These are phyloP conservation scores for Bothrops jararaca DNA, from an alignment of 2,113 vertebrate species.

Conservation along the genomic window DNA sequence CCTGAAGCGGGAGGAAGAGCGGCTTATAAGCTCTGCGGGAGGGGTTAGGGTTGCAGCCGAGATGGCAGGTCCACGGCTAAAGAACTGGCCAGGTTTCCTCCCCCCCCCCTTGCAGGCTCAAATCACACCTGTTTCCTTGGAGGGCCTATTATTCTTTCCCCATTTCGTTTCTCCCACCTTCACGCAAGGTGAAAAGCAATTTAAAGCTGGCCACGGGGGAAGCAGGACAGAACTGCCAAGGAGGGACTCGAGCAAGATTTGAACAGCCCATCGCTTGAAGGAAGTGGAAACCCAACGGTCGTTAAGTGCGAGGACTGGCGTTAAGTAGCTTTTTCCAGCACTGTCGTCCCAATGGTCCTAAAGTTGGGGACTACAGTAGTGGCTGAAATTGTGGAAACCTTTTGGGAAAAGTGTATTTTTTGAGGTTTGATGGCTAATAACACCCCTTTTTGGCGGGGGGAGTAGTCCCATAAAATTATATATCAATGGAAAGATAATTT, in stretches of 20 bases:
- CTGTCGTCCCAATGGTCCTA: neutral
- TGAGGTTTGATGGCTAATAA: no score
- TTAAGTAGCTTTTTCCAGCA: neutral
- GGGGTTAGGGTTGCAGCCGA: neutral
- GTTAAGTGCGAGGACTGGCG: neutral
- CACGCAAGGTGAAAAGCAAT: neutral
- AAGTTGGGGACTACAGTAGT: no score
- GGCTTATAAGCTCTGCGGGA: no score
- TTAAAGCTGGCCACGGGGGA: neutral
- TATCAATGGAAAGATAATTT: no score
- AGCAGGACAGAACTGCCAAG: neutral
- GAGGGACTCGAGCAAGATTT: neutral
- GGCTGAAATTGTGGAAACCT: no score
- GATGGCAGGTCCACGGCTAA: neutral
- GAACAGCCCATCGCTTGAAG: neutral
- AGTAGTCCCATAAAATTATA: no score
- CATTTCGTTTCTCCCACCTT: neutral
- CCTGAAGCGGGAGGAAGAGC: constrained; percentile 63
- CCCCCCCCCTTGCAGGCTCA: neutral
- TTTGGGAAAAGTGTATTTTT: no score
- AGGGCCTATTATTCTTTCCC: neutral
- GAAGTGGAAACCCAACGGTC: neutral
- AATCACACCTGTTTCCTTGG: neutral
- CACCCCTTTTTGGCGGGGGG: no score
- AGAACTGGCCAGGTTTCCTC: neutral